Evolutionary conservation across 2,113 vertebrate genomes (phyloP).

Genomic region (Elgaria multicarinata): DNA sequence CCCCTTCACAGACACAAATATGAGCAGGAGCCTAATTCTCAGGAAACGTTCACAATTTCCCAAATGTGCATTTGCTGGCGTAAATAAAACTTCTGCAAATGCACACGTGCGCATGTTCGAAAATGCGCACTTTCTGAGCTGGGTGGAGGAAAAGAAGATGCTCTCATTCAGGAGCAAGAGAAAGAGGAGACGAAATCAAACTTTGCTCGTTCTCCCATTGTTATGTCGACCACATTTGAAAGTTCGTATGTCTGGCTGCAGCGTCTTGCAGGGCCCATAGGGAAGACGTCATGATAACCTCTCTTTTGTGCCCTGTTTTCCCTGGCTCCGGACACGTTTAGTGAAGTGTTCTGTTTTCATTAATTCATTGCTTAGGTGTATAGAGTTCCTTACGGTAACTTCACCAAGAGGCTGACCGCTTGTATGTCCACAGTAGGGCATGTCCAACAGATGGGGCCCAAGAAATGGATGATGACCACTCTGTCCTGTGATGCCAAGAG

Average conservation of each 20-base stretch:
- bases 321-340: slow-evolving; percentile 63
- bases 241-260: slow-evolving; percentile 28
- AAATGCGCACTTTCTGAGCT: too few species aligned
- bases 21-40: too few species aligned
- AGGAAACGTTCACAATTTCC: too few species aligned
- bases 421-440: slow-evolving; percentile 95
- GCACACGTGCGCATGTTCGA: too few species aligned
- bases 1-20: too few species aligned
- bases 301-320: slow-evolving; percentile 4
- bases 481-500: slow-evolving; percentile 86
- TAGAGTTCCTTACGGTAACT: slow-evolving; percentile 92
- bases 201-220: too few species aligned
- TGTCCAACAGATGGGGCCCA: slow-evolving; percentile 82
- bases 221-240: neutral
- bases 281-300: slow-evolving; percentile 57
- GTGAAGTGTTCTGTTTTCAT: slow-evolving; percentile 85
- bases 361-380: slow-evolving; percentile 91
- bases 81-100: too few species aligned
- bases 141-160: too few species aligned
- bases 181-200: too few species aligned
- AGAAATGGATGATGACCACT: slow-evolving; percentile 94
- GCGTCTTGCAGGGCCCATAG: slow-evolving; percentile 40
- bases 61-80: too few species aligned
- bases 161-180: too few species aligned
- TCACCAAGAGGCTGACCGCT: slow-evolving; percentile 94